phyloP scores from a whole-genome alignment of 2,888 invertebrate species.

The Eugnorisma glareosa region DNA sequence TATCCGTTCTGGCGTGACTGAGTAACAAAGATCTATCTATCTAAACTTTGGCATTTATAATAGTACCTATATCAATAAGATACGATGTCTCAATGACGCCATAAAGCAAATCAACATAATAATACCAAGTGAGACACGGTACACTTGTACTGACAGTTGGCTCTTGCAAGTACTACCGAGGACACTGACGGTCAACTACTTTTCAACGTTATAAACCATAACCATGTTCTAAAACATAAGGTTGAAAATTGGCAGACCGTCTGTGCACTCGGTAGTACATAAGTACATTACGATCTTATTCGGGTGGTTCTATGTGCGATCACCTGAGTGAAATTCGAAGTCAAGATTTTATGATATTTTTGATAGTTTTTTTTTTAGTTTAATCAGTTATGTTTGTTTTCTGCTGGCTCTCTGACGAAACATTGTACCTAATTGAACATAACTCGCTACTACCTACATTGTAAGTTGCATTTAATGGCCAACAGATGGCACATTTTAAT shows the following conservation, averaged over 20 bases:
- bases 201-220: too few relatives aligned
- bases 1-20: background rate
- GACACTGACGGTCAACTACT: too few relatives aligned
- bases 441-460: background rate
- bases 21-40: background rate
- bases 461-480: slow-evolving; percentile 11
- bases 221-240: too few relatives aligned
- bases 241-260: background rate
- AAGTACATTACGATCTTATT: background rate
- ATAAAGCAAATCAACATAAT: background rate
- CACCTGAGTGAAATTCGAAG: background rate
- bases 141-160: background rate
- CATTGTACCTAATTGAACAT: background rate
- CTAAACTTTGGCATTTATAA: background rate
- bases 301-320: background rate
- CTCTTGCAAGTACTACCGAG: too few relatives aligned
- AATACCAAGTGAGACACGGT: background rate
- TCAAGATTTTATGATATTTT: background rate
- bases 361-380: background rate
- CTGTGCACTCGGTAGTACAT: background rate
- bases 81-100: background rate
- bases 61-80: background rate
- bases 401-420: background rate
- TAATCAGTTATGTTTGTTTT: background rate
- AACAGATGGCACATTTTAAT: slow-evolving; percentile 27